A percentile compares a stretch with the other conserved stretches of the same genome.
These are phyloP conservation scores for Hyles vespertilio DNA, from an alignment of 1,140 invertebrate species.

Conservation along the genomic window DNA sequence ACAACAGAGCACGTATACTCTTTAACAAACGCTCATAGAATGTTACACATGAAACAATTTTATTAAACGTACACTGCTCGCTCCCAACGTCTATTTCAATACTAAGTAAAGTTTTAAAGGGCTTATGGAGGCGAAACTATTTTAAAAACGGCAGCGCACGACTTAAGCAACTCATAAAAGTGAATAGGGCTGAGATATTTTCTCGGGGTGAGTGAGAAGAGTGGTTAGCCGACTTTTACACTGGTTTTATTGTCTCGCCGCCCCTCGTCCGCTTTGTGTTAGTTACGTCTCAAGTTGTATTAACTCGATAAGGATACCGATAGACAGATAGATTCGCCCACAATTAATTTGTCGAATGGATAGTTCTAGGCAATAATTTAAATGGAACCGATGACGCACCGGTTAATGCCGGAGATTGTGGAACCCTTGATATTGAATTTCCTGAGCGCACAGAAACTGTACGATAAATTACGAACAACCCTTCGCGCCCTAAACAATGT, in stretches of 20 bases:
- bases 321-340: neutral
- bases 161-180: constrained; percentile 60
- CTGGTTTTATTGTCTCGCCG: constrained; percentile 65
- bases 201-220: constrained; percentile 41
- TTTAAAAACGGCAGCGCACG: constrained; percentile 46
- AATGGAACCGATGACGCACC: constrained; percentile 45
- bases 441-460: constrained; percentile 35
- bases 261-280: constrained; percentile 65
- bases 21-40: constrained; percentile 16
- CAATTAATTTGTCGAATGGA: constrained; percentile 15
- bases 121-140: constrained; percentile 34
- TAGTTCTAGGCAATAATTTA: constrained; percentile 65
- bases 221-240: constrained; percentile 69
- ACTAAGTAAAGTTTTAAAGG: constrained; percentile 4
- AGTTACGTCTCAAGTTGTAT: constrained; percentile 71
- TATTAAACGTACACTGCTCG: constrained; percentile 31
- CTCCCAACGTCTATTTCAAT: constrained; percentile 15
- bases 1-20: constrained; percentile 35
- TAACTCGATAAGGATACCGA: constrained; percentile 32
- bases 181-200: constrained; percentile 46
- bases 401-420: constrained; percentile 44
- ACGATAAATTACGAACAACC: constrained; percentile 49
- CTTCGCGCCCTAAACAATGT: constrained; percentile 30
- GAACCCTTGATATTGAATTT: constrained; percentile 59
- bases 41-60: constrained; percentile 24